Evolutionary conservation across 2,113 vertebrate genomes (phyloP).

Genomic region (Phalacrocorax carbo): DNA sequence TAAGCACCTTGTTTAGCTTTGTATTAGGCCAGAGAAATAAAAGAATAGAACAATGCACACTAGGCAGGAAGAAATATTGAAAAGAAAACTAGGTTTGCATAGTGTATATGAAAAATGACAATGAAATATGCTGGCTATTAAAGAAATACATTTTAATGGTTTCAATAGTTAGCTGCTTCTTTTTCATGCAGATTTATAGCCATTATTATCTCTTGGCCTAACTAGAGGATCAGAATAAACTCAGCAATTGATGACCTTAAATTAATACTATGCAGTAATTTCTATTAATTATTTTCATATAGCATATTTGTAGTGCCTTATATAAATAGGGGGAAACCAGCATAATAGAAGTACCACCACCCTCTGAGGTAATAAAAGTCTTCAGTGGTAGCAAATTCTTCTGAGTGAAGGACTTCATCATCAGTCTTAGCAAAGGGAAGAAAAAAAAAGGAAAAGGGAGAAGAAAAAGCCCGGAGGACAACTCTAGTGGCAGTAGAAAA

Average conservation of each 20-base stretch:
- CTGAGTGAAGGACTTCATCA: background rate
- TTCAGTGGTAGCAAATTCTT: background rate
- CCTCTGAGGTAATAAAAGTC: background rate
- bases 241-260: background rate
- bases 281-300: background rate
- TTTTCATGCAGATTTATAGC: background rate
- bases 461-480: background rate
- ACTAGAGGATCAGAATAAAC: background rate
- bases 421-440: background rate
- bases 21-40: background rate
- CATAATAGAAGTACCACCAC: background rate
- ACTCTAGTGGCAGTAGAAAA: background rate
- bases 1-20: background rate
- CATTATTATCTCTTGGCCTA: background rate
- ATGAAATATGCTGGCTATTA: slow-evolving; percentile 32
- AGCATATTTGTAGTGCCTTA: background rate
- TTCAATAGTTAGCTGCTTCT: background rate
- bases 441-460: background rate
- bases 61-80: slow-evolving; percentile 24
- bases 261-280: background rate
- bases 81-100: background rate
- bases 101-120: background rate
- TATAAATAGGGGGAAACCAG: background rate
- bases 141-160: background rate
- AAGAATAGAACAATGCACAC: background rate